These are phyloP conservation scores for Okapia johnstoni DNA, from an alignment of 2,113 vertebrate genomes.

Conservation along the genomic window DNA sequence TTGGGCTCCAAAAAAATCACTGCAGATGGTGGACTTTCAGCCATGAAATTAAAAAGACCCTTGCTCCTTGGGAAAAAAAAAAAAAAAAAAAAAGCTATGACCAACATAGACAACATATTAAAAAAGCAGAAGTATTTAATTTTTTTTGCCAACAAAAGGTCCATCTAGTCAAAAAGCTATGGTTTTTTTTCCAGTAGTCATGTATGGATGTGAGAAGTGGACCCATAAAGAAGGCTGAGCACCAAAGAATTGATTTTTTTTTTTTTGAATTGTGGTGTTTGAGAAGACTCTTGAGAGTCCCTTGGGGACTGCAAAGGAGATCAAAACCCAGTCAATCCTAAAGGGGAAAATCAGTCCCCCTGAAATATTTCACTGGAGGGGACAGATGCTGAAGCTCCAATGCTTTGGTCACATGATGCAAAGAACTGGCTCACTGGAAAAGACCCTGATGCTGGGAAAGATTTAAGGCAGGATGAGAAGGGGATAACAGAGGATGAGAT, in stretches of 20 bases:
- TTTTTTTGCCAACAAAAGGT: background rate
- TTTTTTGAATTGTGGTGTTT: background rate
- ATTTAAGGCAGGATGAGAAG: background rate
- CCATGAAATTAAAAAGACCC: background rate
- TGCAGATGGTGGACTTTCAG: background rate
- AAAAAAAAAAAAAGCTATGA: background rate
- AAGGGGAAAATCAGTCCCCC: background rate
- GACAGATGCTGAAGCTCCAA: background rate
- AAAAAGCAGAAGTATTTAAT: background rate
- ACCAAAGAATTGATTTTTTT: background rate
- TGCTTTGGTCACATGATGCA: background rate
- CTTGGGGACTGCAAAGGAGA: background rate
- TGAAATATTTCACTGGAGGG: background rate
- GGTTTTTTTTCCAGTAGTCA: background rate
- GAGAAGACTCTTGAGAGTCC: background rate
- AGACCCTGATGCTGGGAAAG: background rate
- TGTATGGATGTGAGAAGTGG: background rate
- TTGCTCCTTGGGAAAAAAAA: background rate
- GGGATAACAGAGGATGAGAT: background rate
- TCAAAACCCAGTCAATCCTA: background rate
- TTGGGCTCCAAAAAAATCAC: background rate
- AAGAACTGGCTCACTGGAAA: background rate
- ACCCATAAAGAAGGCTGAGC: background rate
- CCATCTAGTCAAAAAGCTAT: background rate
- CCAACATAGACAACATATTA: background rate